These are phyloP conservation scores for Epistrophe grossulariae DNA, from an alignment of 2,888 invertebrate genomes.

Conservation along the genomic window DNA sequence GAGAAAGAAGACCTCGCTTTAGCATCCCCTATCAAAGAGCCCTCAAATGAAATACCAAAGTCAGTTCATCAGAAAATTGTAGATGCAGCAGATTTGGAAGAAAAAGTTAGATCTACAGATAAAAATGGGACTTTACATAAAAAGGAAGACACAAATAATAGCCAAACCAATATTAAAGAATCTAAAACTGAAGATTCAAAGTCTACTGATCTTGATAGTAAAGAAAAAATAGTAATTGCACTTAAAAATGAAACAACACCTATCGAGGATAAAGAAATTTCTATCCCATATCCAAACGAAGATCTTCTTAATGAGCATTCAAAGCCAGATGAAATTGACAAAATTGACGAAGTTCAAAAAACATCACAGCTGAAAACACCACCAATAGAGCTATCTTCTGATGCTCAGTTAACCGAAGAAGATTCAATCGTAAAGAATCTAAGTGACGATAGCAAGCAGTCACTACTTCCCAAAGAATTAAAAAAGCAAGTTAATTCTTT, in stretches of 20 bases:
- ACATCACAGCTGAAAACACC: neutral
- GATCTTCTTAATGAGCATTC: no score
- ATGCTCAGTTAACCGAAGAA: neutral
- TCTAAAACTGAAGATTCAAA: neutral
- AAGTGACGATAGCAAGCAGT: constrained; percentile 23
- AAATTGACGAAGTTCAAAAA: neutral
- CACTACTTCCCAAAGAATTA: neutral
- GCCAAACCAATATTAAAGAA: neutral
- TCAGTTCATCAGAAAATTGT: neutral
- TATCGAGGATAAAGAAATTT: neutral
- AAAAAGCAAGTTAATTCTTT: neutral
- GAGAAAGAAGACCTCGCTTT: neutral
- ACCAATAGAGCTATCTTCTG: neutral
- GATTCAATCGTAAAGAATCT: neutral
- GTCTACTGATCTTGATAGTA: neutral
- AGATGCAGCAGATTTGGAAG: neutral
- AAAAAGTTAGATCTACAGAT: neutral
- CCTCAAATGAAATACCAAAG: neutral
- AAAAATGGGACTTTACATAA: neutral
- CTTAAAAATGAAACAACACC: neutral
- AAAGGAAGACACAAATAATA: neutral
- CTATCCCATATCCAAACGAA: neutral
- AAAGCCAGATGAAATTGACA: neutral
- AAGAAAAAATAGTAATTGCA: no score
- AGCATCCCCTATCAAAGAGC: neutral